phyloP scores from a whole-genome alignment of 2,113 vertebrate species.

The Canis aureus region DNA sequence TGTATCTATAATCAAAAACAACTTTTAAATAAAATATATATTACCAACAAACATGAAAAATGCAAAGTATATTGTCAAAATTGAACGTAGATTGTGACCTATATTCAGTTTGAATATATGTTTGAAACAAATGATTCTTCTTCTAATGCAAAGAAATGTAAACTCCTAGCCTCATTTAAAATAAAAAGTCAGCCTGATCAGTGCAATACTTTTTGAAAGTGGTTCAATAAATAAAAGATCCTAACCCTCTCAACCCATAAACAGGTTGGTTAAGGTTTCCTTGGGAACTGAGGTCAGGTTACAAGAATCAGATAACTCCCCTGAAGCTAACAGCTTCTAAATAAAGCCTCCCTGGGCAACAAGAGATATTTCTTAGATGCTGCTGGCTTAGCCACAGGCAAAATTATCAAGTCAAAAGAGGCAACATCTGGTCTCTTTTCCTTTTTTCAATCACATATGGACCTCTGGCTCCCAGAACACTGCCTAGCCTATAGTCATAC shows the following conservation, averaged over 20 bases:
- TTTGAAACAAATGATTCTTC: background rate
- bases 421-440: background rate
- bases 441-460: background rate
- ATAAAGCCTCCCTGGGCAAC: background rate
- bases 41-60: background rate
- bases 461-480: background rate
- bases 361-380: background rate
- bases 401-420: background rate
- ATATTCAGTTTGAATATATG: background rate
- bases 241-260: background rate
- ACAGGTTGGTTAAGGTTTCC: background rate
- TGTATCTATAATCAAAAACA: slow-evolving; percentile 61
- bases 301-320: background rate
- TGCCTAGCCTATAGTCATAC: background rate
- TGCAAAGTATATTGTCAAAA: background rate
- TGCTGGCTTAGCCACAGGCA: background rate
- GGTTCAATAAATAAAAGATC: background rate
- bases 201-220: background rate
- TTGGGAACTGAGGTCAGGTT: background rate
- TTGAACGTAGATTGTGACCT: background rate
- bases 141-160: slow-evolving; percentile 1
- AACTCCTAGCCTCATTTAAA: slow-evolving; percentile 25
- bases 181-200: background rate
- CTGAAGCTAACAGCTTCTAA: background rate
- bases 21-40: slow-evolving; percentile 62